A percentile compares a stretch with the other conserved stretches of the same genome.
phyloP scores from a whole-genome alignment of 2,797 vertebrate genomes.

The Knipowitschia caucasica region DNA sequence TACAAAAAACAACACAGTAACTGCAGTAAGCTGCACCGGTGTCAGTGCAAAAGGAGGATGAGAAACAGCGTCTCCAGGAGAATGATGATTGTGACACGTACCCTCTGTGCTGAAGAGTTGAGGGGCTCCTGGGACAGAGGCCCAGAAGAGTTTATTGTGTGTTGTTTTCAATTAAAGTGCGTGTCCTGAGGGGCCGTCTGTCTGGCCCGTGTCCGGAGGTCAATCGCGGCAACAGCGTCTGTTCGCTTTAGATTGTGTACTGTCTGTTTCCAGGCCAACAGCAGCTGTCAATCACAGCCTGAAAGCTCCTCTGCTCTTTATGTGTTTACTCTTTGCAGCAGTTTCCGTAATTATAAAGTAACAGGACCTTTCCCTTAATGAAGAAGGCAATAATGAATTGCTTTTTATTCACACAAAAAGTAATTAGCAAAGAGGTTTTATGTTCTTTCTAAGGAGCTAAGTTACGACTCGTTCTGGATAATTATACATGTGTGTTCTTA shows the following conservation, averaged over 20 bases:
- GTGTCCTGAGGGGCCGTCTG: constrained; percentile 55
- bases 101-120: neutral
- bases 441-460: constrained; percentile 22
- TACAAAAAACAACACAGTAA: too few species aligned
- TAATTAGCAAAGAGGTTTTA: neutral
- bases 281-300: constrained; percentile 58
- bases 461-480: constrained; percentile 19
- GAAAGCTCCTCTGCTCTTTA: constrained; percentile 34
- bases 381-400: constrained; percentile 63
- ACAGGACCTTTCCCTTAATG: constrained; percentile 52
- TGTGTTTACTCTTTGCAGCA: constrained; percentile 1
- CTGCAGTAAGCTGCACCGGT: too few species aligned
- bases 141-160: neutral
- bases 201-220: constrained; percentile 37
- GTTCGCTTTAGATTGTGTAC: constrained; percentile 28
- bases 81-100: neutral
- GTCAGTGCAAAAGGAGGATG: neutral
- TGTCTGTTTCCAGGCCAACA: constrained; percentile 58
- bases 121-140: neutral
- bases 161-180: constrained; percentile 19
- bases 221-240: constrained; percentile 51
- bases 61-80: too few species aligned
- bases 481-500: constrained; percentile 31
- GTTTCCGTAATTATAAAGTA: constrained; percentile 41
- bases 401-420: constrained; percentile 35